Base-by-base conservation (phyloP, 2,797 vertebrate species). In the Philypnodon macrostomus region DNA sequence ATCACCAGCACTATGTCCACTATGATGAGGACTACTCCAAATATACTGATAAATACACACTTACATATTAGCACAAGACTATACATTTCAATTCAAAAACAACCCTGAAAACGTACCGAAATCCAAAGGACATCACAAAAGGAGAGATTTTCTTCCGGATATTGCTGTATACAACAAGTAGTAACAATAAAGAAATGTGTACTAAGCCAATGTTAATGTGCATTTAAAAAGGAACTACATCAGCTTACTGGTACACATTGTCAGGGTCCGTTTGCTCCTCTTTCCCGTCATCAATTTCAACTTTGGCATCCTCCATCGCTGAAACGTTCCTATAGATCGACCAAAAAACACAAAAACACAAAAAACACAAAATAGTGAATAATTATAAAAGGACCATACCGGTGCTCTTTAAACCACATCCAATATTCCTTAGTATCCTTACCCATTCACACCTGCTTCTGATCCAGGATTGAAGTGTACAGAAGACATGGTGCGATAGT, bases 61-160 rank as follows among this genome's bases (percentile, higher is more conserved):
- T 23, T 4, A 31, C 11, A 10, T 14, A 2, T 14, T 29, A 14
- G 9, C n/a, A 21, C 33, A 11, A 17, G 5, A 32, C 26, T 9
- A 2, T 5, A 2, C 1, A 29, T 29, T 18, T 21, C 8, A 31
- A 13, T 10, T 2, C 8, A 32, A 21, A 33, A 1, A 9, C 4
- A 21, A 5, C 7, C 2, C 23, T 18, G 24, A 1, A 49, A 17
- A 87, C 90, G 88, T 89, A 98, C 97, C 95, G 92, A 81, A 97
- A 95, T 54, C 86, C 87, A 84, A 97, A 90, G 1, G 95, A 97
- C 91, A 92, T 93, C 47, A 95, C 88, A 80, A 92, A 84, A 0
- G 90, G 89, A 16, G 86, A 4, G 0, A 94, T 87, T 49, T 44
- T 83, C 80, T 81, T 92, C 38, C 85, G 90, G 54, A 92, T 54